These are phyloP conservation scores for Steromphala cineraria DNA, from an alignment of 2,888 invertebrate species.

Conservation along the genomic window DNA sequence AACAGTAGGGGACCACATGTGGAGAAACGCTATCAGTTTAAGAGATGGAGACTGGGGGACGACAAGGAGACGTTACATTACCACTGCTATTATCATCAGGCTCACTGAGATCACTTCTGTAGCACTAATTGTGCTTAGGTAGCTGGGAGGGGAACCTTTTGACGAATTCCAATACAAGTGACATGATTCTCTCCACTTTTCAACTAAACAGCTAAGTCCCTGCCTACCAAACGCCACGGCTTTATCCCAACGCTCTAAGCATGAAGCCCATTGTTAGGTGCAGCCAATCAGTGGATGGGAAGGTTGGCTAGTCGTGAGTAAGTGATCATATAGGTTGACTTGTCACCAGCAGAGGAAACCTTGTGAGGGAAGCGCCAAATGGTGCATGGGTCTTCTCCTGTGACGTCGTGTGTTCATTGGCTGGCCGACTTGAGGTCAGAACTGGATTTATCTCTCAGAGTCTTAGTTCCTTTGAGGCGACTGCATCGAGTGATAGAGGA, in stretches of 20 bases:
- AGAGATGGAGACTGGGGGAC: background rate
- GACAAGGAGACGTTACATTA: background rate
- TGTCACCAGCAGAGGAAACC: conserved; percentile 12
- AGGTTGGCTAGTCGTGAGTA: background rate
- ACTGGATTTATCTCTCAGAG: background rate
- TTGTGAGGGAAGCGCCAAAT: conserved; percentile 19
- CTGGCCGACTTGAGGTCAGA: background rate
- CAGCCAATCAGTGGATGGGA: background rate
- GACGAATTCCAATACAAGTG: conserved; percentile 10
- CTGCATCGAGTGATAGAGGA: background rate
- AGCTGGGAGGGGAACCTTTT: background rate
- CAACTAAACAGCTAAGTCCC: conserved; percentile 8
- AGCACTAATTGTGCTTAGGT: background rate
- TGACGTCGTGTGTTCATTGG: conserved; percentile 3
- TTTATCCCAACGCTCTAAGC: background rate
- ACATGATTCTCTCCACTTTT: background rate
- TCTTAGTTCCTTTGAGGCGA: background rate
- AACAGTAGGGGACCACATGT: too few relatives aligned
- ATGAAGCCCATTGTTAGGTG: background rate
- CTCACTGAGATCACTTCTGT: background rate
- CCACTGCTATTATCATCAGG: background rate
- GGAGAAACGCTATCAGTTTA: too few relatives aligned
- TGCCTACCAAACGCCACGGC: background rate
- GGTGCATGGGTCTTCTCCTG: conserved; percentile 1
- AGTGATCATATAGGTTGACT: conserved; percentile 16